Conservation (phyloP, 1,140 invertebrate genomes). For the Pseudomyrmex concolor region DNA sequence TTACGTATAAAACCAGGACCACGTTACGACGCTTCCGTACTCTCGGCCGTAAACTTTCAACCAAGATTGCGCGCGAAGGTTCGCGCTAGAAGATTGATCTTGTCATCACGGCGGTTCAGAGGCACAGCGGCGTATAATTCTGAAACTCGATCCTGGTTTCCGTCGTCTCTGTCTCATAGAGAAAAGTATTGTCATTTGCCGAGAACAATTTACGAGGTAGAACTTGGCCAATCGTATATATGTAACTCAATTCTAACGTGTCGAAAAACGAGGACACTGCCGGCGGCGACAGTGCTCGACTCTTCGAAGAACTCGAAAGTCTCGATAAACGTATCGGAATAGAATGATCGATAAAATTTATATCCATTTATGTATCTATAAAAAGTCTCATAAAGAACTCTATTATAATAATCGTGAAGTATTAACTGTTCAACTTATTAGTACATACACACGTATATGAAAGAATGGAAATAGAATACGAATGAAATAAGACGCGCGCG, state of each 20-base stretch:
- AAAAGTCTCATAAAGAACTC: background rate
- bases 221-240: conserved; percentile 34
- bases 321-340: background rate
- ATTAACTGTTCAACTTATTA: background rate
- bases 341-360: background rate
- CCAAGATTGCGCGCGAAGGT: conserved; percentile 22
- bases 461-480: background rate
- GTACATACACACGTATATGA: background rate
- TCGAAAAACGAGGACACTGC: background rate
- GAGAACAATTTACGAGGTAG: conserved; percentile 19
- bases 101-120: background rate
- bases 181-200: conserved; percentile 8
- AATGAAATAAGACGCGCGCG: background rate
- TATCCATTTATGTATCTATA: too few species aligned
- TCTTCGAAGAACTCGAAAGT: background rate
- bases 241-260: conserved; percentile 15
- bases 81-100: conserved; percentile 5
- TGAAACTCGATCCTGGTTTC: background rate
- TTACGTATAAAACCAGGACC: background rate
- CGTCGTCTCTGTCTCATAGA: background rate
- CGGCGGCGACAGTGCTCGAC: background rate
- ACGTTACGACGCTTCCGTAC: conserved; percentile 3
- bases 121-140: conserved; percentile 9
- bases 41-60: conserved; percentile 39
- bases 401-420: background rate